Conservation (phyloP, 2,888 invertebrate species). For the Drosophila vallismaia region DNA sequence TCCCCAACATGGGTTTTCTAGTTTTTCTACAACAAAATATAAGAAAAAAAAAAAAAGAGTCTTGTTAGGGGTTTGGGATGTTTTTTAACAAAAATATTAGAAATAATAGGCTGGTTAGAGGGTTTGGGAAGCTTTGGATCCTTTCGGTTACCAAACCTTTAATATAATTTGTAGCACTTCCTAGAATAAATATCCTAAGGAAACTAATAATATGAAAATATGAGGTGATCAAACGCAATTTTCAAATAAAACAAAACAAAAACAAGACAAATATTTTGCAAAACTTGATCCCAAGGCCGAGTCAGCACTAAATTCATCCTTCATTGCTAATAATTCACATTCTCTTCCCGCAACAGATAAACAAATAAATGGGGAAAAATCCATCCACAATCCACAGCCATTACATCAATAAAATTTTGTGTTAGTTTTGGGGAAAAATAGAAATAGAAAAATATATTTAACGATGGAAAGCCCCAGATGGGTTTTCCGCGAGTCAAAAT, state of each 20-base stretch:
- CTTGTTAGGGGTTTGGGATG: background rate
- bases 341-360: slow-evolving; percentile 18
- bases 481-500: slow-evolving; percentile 7
- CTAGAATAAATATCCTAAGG: too few species aligned
- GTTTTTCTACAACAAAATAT: background rate
- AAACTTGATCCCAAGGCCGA: slow-evolving; percentile 23
- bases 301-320: slow-evolving; percentile 24
- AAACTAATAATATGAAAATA: background rate
- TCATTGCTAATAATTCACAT: slow-evolving; percentile 17
- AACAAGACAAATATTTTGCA: slow-evolving; percentile 11
- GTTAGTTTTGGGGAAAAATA: slow-evolving; percentile 26
- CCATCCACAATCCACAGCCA: slow-evolving; percentile 8
- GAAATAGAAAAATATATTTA: slow-evolving; percentile 18
- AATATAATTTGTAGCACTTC: too few species aligned
- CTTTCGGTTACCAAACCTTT: too few species aligned
- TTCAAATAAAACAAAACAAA: background rate
- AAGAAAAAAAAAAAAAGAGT: too few species aligned
- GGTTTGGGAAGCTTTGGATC: too few species aligned
- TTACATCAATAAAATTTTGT: slow-evolving; percentile 41
- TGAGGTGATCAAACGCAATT: background rate
- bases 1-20: background rate
- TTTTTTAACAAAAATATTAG: too few species aligned
- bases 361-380: slow-evolving; percentile 27
- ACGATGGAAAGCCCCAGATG: slow-evolving; percentile 23
- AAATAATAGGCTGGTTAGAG: too few species aligned